These are phyloP conservation scores for Pammene fasciana DNA, from an alignment of 2,888 invertebrate species.

Conservation along the genomic window DNA sequence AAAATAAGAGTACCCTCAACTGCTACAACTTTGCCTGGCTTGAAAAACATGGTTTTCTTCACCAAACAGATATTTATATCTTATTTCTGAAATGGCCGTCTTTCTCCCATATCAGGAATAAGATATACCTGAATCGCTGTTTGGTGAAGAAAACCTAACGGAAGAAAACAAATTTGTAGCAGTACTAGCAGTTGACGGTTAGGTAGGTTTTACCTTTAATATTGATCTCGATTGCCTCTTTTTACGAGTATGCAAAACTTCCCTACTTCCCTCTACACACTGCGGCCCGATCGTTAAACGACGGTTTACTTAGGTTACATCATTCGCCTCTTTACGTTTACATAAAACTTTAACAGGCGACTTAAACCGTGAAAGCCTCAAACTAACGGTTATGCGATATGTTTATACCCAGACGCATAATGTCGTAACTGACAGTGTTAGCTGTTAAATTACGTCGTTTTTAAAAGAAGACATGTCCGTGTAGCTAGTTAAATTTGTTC, in stretches of 20 bases:
- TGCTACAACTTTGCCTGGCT: no score
- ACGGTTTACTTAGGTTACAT: constrained; percentile 39
- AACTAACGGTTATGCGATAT: constrained; percentile 40
- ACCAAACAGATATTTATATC: no score
- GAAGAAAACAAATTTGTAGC: no score
- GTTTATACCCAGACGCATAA: background rate
- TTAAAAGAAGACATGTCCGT: background rate
- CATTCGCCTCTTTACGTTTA: constrained; percentile 40
- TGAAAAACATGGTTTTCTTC: no score
- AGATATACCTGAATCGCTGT: no score
- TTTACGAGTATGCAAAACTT: background rate
- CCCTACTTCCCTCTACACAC: background rate
- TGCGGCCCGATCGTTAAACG: constrained; percentile 31
- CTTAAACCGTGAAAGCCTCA: constrained; percentile 38
- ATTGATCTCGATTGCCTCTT: background rate
- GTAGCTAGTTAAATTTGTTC: constrained; percentile 23
- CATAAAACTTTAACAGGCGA: constrained; percentile 41
- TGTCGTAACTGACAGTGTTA: background rate
- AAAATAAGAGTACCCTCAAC: no score
- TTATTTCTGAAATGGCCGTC: no score
- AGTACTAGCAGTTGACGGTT: no score
- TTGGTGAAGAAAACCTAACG: no score
- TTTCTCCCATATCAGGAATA: no score
- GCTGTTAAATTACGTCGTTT: background rate
- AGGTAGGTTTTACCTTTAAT: background rate